These are phyloP conservation scores for Nerophis ophidion DNA, from an alignment of 2,113 vertebrate species.

Conservation along the genomic window DNA sequence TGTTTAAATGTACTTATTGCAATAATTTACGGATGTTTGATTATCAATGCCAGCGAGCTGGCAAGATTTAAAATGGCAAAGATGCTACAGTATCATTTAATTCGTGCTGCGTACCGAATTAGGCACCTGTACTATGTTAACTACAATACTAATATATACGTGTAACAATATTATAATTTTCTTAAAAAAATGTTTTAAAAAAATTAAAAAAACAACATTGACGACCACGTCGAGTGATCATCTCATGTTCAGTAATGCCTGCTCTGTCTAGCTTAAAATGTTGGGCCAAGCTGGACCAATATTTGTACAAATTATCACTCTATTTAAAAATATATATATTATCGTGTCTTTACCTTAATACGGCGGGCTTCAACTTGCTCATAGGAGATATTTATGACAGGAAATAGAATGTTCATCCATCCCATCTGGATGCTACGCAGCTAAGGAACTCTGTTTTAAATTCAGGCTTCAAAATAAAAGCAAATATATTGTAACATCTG, in stretches of 20 bases:
- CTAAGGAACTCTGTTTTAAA: slow-evolving; percentile 3
- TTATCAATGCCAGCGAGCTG: slow-evolving; percentile 35
- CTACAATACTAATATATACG: too few relatives aligned
- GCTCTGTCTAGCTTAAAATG: background rate
- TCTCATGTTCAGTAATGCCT: background rate
- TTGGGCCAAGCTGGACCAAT: background rate
- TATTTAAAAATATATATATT: background rate
- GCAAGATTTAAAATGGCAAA: slow-evolving; percentile 22
- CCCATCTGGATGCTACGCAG: background rate
- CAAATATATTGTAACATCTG: background rate
- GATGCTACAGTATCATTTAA: background rate
- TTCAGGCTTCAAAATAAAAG: slow-evolving; percentile 14
- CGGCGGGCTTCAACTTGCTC: slow-evolving; percentile 14
- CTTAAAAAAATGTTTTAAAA: too few relatives aligned
- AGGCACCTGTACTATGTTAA: background rate
- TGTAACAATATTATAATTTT: too few relatives aligned
- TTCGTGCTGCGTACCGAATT: too few relatives aligned
- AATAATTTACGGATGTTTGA: background rate
- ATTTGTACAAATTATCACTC: background rate
- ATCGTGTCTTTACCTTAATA: slow-evolving; percentile 32
- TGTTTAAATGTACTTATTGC: too few relatives aligned
- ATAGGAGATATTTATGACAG: slow-evolving; percentile 14
- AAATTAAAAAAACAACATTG: too few relatives aligned
- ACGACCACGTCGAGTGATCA: background rate
- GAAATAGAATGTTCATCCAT: slow-evolving; percentile 18